phyloP scores from a whole-genome alignment of 1,140 invertebrate genomes.

The Cephus cinctus region DNA sequence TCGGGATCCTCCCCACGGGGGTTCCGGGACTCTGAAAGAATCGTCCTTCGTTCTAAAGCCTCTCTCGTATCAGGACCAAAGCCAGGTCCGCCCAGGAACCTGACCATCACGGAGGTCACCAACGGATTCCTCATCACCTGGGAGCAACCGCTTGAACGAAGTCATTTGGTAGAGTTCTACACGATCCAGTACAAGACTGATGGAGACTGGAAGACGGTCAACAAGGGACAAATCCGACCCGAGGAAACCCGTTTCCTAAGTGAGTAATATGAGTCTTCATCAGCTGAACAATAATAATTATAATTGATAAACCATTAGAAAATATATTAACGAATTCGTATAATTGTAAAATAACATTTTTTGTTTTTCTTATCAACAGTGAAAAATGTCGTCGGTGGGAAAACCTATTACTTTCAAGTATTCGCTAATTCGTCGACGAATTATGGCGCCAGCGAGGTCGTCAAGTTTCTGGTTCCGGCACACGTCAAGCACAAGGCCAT shows the following conservation, averaged over 20 bases:
- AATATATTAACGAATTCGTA: too few species aligned
- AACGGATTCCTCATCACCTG: constrained; percentile 88
- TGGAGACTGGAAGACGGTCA: constrained; percentile 82
- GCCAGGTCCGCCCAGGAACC: constrained; percentile 82
- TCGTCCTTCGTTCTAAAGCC: constrained; percentile 10
- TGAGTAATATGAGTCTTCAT: constrained; percentile 47
- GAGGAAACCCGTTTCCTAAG: constrained; percentile 86
- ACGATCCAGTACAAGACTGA: constrained; percentile 88
- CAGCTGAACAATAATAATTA: neutral
- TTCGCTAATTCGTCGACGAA: constrained; percentile 80
- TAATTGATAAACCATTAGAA: neutral
- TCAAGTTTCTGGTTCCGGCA: constrained; percentile 83
- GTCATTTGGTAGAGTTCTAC: constrained; percentile 83
- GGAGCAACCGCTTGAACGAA: constrained; percentile 78
- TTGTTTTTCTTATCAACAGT: constrained; percentile 60
- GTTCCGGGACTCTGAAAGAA: constrained; percentile 1
- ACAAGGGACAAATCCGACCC: constrained; percentile 81
- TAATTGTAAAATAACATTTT: constrained; percentile 1
- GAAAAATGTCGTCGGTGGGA: constrained; percentile 85
- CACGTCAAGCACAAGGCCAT: constrained; percentile 90
- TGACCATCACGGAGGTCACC: constrained; percentile 81
- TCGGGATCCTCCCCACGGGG: constrained; percentile 8
- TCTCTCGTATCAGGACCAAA: constrained; percentile 71
- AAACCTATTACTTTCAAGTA: constrained; percentile 88
- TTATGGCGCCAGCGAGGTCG: constrained; percentile 80